Base-by-base conservation (phyloP, 2,113 vertebrate genomes). In the Amblyornis subalaris region DNA sequence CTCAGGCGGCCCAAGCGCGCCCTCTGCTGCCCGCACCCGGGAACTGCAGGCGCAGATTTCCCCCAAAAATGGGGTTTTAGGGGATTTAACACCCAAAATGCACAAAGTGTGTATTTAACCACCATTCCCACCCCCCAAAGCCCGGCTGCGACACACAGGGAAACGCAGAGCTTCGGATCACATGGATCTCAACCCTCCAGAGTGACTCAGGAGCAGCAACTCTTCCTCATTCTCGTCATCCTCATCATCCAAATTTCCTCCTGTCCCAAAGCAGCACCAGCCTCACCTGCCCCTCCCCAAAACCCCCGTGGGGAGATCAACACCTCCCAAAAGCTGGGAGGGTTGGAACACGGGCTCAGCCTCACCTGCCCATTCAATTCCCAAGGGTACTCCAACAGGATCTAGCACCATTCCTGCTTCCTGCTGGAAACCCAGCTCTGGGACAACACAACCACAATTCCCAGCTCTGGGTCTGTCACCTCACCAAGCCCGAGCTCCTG, bases 191-290 rank as follows among this genome's bases (percentile, higher is more conserved):
- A 24, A 1, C 31, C 14, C 38, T 9, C 24, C 24, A 1, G 2
- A 54, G 69, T 0, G 1, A 24, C 18, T 11, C 51, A 9, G 44
- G 29, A 40, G 35, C 40, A 50, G 29, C 20, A 14, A 31, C 24
- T 0, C 0, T 2, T 22, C 21, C 0, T 7, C 57, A 7, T 9
- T 48, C 33, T 12, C 21, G 0, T 6, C 58, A 3, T 9, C 54
- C 10, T 31, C 67, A 15, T 31, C 35, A 7, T 7, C 31, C 31
- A 3, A 42, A 55, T 1, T 4, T 6, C 50, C 33, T 47, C 55
- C 71, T 7, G 26, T 21, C 60, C 73, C 62, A 28, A 36, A 66
- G 71, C 76, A 20, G 65, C 64, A 22, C 1, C 71, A 14, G 22
- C 48, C 23, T 4, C 25, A 55, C 12, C 36, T 4, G 0, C 23